These are phyloP conservation scores for Parotocinclus haroldoi DNA, from an alignment of 2,797 vertebrate species.

Conservation along the genomic window DNA sequence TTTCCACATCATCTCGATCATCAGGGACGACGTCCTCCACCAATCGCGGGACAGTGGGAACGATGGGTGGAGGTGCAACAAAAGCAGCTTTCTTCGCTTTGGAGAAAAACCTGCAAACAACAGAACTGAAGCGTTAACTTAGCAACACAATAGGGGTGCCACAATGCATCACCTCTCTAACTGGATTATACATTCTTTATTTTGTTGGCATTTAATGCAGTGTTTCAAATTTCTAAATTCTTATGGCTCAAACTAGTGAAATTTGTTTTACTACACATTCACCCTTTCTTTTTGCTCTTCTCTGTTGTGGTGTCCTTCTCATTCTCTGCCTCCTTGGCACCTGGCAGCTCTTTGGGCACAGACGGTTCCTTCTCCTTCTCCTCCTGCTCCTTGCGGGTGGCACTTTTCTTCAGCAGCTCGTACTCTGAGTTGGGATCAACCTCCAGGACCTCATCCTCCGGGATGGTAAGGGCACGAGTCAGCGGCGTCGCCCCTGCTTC, in stretches of 20 bases:
- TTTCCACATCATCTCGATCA: slow-evolving; percentile 86
- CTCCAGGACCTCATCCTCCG: slow-evolving; percentile 80
- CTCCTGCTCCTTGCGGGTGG: slow-evolving; percentile 78
- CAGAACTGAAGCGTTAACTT: background rate
- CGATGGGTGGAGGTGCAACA: slow-evolving; percentile 76
- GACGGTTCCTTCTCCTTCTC: slow-evolving; percentile 79
- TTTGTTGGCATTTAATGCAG: no score
- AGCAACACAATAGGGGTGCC: no score
- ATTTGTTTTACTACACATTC: slow-evolving; percentile 27
- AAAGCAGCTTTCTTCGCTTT: slow-evolving; percentile 90
- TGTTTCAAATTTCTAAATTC: slow-evolving; percentile 50
- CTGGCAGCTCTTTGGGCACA: slow-evolving; percentile 63
- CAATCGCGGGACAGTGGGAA: slow-evolving; percentile 81
- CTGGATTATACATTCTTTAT: no score
- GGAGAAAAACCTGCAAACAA: slow-evolving; percentile 81
- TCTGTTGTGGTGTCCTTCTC: slow-evolving; percentile 89
- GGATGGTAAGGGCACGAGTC: slow-evolving; percentile 79
- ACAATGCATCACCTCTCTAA: no score
- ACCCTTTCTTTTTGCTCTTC: slow-evolving; percentile 93
- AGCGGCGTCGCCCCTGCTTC: slow-evolving; percentile 81
- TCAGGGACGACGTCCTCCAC: slow-evolving; percentile 88
- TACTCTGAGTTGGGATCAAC: slow-evolving; percentile 88
- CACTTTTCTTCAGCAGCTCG: slow-evolving; percentile 86
- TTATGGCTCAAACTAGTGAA: slow-evolving; percentile 71
- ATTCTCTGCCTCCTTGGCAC: slow-evolving; percentile 77